A percentile compares a stretch with the other conserved stretches of the same genome.
These are phyloP conservation scores for Embiotoca jacksoni DNA, from an alignment of 2,113 vertebrate species.

Conservation along the genomic window DNA sequence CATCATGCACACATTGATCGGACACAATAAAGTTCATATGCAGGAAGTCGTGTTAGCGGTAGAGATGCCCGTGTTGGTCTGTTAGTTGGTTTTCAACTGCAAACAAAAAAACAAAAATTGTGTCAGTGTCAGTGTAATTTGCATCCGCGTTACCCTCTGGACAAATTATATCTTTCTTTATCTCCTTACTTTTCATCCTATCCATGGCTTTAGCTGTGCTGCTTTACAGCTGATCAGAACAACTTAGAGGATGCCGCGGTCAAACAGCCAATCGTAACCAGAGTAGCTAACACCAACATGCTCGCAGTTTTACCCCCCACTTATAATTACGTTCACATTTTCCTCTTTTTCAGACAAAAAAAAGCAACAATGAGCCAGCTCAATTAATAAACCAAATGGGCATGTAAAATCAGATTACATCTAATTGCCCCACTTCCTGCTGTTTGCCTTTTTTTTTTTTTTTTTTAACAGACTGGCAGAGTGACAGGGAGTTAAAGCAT, in stretches of 20 bases:
- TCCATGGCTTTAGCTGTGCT: too few species aligned
- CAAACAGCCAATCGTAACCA: not conserved
- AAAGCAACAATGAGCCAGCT: slow-evolving; percentile 40
- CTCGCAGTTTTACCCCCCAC: not conserved
- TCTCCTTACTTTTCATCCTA: too few species aligned
- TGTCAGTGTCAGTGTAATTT: too few species aligned
- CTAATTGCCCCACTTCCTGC: slow-evolving; percentile 62
- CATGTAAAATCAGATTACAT: slow-evolving; percentile 68
- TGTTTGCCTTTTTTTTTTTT: slow-evolving; percentile 46
- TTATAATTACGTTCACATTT: slow-evolving; percentile 27
- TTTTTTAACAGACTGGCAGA: slow-evolving; percentile 46
- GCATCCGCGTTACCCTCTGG: too few species aligned
- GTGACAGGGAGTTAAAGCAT: slow-evolving; percentile 73
- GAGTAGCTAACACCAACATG: not conserved
- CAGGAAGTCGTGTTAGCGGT: too few species aligned
- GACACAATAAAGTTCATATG: too few species aligned
- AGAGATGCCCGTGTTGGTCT: too few species aligned
- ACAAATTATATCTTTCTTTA: too few species aligned
- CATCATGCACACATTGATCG: not conserved
- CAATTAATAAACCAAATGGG: slow-evolving; percentile 70
- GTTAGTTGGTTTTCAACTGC: too few species aligned
- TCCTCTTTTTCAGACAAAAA: slow-evolving; percentile 33
- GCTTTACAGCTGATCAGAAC: too few species aligned
- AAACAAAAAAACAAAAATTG: too few species aligned
- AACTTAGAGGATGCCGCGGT: too few species aligned